Percentiles rank a stretch among this genome's conserved stretches.
Evolutionary conservation across 2,888 invertebrate genomes (phyloP).

Genomic region (Rhogogaster chlorosoma): DNA sequence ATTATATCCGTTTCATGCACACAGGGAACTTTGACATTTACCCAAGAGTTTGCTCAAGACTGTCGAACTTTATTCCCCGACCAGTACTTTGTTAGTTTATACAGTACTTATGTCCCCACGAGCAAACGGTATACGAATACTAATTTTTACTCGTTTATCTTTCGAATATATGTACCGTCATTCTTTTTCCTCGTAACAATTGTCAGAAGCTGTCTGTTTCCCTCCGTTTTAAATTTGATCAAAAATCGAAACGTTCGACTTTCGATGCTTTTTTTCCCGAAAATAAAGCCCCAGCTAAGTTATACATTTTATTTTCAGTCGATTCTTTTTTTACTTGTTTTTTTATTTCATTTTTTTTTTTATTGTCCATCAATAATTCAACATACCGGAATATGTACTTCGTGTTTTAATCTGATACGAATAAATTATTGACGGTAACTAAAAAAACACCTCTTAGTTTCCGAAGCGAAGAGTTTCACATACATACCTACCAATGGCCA

Average conservation of each 20-base stretch:
- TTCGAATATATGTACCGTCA: not conserved
- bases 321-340: too few relatives aligned
- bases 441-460: not conserved
- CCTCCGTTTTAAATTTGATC: not conserved
- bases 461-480: not conserved
- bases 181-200: not conserved
- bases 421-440: not conserved
- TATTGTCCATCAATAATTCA: too few relatives aligned
- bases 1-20: constrained; percentile 34
- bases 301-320: too few relatives aligned
- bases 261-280: not conserved
- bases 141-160: constrained; percentile 35
- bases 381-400: not conserved
- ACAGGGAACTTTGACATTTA: constrained; percentile 21
- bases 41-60: constrained; percentile 1
- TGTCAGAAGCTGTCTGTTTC: not conserved
- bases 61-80: constrained; percentile 23
- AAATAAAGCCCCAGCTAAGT: not conserved
- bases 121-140: constrained; percentile 30
- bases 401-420: not conserved
- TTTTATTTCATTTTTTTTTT: too few relatives aligned
- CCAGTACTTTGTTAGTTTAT: constrained; percentile 36
- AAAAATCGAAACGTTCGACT: not conserved
- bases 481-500: not conserved
- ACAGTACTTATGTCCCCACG: not conserved